A percentile compares a stretch with the other conserved stretches of the same genome.
Evolutionary conservation across 2,888 invertebrate species (phyloP).

Genomic region (Pachymerium ferrugineum): DNA sequence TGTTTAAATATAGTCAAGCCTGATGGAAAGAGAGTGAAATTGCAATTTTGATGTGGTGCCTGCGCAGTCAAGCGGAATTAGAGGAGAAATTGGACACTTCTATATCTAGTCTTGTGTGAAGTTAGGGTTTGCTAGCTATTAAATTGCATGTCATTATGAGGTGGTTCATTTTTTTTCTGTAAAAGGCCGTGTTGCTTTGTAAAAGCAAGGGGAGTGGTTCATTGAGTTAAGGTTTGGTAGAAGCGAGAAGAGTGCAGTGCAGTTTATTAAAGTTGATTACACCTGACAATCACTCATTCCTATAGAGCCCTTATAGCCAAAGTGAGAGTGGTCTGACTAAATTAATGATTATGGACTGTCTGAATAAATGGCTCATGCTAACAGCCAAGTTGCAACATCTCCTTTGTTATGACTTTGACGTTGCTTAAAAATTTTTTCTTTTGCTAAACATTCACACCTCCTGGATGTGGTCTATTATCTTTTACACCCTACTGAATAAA

Average conservation of each 20-base stretch:
- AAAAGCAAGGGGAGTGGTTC: conserved; percentile 2
- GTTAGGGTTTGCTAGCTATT: background rate
- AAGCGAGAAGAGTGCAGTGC: background rate
- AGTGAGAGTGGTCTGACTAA: background rate
- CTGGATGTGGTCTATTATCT: background rate
- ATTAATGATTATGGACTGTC: conserved; percentile 21
- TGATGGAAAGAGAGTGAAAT: conserved; percentile 5
- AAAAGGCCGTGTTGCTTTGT: background rate
- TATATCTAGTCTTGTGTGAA: background rate
- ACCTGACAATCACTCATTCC: conserved; percentile 20
- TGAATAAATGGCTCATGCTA: conserved; percentile 22
- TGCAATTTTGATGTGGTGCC: conserved; percentile 10
- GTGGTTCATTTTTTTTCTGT: background rate
- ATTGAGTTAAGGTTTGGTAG: background rate
- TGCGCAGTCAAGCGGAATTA: conserved; percentile 9
- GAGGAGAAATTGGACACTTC: conserved; percentile 24
- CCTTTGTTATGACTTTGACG: background rate
- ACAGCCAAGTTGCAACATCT: background rate
- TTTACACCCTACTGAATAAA: background rate
- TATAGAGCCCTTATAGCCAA: background rate
- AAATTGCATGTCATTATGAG: conserved; percentile 20
- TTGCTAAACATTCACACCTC: background rate
- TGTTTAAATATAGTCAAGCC: background rate
- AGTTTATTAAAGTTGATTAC: conserved; percentile 27
- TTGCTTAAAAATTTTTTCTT: background rate